Base-by-base conservation (phyloP, 2,888 invertebrate species). In the Neelides folsomi region DNA sequence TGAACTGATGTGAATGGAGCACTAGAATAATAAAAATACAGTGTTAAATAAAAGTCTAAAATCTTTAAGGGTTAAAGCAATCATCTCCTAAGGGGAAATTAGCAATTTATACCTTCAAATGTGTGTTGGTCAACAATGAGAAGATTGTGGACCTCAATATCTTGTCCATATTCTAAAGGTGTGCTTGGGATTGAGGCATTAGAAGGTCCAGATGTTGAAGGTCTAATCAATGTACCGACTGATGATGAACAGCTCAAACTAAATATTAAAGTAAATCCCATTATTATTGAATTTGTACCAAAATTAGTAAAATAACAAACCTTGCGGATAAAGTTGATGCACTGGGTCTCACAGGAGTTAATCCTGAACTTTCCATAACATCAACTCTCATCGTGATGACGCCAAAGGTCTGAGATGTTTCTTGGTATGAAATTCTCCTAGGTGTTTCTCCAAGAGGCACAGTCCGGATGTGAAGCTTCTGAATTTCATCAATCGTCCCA, bases 401-500 rank as follows among this genome's bases (percentile, higher is more conserved):
- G 43, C 90, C 95, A 73, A 97, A 95, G 1, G 93, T 89, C 75
- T 87, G 86, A 12, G 90, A 83, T 40, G 79, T 78, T 69, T 92
- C 93, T 70, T 97, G 97, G 70, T 97, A 92, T 0, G 94, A 86
- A 67, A 98, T 94, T 54, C 95, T 76, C 49, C 92, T 75, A 0
- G 95, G 93, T 1, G 92, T 88, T 73, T 98, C 98, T 1, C 89
- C 88, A 1, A 99, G 74, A 0, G 90, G 88, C 16, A 98, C 90
- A 0, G 94, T 94, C 51, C 97, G 76, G 64, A 97, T 97, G 71
- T 97, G 97, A 15, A 97, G 73, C 69, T 97, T 97, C 71, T 97
- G 95, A 59, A 97, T 97, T 72, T 97, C 95, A 71, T 97, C 97
- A 65, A 97, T 95, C 0, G 93, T 94, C 55, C 95, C 95, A 68